Conservation (phyloP, 2,113 vertebrate species). For the Myotis yumanensis region DNA sequence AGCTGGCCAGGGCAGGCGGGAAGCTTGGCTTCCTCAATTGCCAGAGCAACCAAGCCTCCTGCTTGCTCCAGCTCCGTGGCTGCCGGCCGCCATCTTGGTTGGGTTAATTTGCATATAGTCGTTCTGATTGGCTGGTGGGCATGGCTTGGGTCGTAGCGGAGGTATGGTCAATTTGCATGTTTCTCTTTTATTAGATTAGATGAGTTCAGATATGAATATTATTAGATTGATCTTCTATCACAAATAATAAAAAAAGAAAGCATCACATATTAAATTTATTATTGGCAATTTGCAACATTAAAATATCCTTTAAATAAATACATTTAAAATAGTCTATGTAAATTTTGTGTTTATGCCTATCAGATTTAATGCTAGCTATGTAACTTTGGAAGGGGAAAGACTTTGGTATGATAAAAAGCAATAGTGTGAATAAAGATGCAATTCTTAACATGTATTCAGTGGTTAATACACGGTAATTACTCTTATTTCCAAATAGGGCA, state of each 20-base stretch:
- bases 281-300: slow-evolving; percentile 35
- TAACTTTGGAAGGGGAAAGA: slow-evolving; percentile 24
- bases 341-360: slow-evolving; percentile 7
- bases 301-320: slow-evolving; percentile 44
- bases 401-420: background rate
- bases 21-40: no score
- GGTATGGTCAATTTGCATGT: no score
- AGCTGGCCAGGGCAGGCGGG: no score
- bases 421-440: background rate
- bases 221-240: slow-evolving; percentile 14
- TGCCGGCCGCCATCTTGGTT: no score
- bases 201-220: slow-evolving; percentile 20
- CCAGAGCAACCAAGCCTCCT: no score
- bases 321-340: slow-evolving; percentile 53
- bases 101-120: no score
- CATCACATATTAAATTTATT: slow-evolving; percentile 37
- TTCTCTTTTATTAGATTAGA: no score
- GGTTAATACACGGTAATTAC: background rate
- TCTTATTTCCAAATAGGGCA: background rate
- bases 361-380: slow-evolving; percentile 24
- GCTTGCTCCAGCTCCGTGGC: no score
- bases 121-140: no score
- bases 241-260: slow-evolving; percentile 11
- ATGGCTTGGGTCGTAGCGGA: no score
- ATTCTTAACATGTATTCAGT: slow-evolving; percentile 8